Evolutionary conservation across 2,888 invertebrate species (phyloP).

Genomic region (Stenotaenia linearis): DNA sequence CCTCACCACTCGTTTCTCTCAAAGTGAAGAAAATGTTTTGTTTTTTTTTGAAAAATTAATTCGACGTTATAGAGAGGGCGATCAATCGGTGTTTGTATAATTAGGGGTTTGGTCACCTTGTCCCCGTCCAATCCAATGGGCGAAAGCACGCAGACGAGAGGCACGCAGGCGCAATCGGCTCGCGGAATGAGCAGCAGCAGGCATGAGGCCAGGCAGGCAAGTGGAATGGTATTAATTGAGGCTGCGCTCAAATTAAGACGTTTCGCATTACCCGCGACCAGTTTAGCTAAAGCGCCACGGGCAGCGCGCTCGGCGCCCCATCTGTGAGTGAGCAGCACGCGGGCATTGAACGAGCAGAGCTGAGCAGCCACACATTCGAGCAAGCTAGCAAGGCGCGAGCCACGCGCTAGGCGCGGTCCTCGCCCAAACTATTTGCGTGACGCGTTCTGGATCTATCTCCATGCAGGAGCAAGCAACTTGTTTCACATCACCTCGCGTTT

Average conservation of each 20-base stretch:
- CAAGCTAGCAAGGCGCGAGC: constrained; percentile 10
- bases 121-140: constrained; percentile 19
- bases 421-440: background rate
- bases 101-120: constrained; percentile 14
- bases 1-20: background rate
- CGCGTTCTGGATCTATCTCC: background rate
- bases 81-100: constrained; percentile 27
- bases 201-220: background rate
- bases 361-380: background rate
- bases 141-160: background rate
- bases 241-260: constrained; percentile 31
- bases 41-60: no score
- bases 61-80: no score
- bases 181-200: background rate
- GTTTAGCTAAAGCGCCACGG: constrained; percentile 1
- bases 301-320: constrained; percentile 11
- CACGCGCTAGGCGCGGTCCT: constrained; percentile 1
- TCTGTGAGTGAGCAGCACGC: background rate
- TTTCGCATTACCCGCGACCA: constrained; percentile 26
- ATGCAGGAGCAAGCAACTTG: constrained; percentile 32
- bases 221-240: constrained; percentile 31
- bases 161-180: background rate
- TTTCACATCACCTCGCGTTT: constrained; percentile 3
- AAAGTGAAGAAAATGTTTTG: no score
- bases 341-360: background rate